A percentile compares a stretch with the other conserved stretches of the same genome.
Evolutionary conservation across 1,140 invertebrate species (phyloP).

Genomic region (Meloidogyne exigua): DNA sequence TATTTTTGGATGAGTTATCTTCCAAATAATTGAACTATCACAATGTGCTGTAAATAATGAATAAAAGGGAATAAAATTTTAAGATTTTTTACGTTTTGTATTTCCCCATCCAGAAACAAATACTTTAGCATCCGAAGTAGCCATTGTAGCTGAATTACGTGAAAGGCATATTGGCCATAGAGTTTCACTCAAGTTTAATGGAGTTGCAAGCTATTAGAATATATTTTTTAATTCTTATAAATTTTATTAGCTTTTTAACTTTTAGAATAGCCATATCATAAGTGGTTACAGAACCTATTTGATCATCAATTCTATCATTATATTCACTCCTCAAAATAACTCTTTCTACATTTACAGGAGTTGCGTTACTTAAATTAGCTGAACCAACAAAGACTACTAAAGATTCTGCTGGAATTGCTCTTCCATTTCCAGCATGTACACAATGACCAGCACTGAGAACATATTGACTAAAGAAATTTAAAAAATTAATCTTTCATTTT

Average conservation of each 20-base stretch:
- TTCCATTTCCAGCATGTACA: slow-evolving; percentile 23
- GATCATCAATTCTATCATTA: slow-evolving; percentile 18
- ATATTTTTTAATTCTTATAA: neutral
- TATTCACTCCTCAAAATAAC: slow-evolving; percentile 24
- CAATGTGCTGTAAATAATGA: slow-evolving; percentile 15
- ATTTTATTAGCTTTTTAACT: too few relatives aligned
- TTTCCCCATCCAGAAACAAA: slow-evolving; percentile 25
- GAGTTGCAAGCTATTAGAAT: slow-evolving; percentile 4
- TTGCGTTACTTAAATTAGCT: slow-evolving; percentile 18
- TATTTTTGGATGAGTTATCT: slow-evolving; percentile 24
- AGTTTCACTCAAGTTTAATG: slow-evolving; percentile 21
- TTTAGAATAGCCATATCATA: slow-evolving; percentile 22
- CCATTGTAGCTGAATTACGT: neutral
- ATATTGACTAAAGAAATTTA: neutral
- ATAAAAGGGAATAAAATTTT: neutral
- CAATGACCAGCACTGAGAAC: slow-evolving; percentile 26
- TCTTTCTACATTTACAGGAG: neutral
- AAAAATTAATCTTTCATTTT: too few relatives aligned
- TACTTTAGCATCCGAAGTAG: slow-evolving; percentile 6
- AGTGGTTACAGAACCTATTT: slow-evolving; percentile 22
- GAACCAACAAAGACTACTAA: slow-evolving; percentile 20
- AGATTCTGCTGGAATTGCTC: slow-evolving; percentile 3
- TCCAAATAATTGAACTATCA: slow-evolving; percentile 21
- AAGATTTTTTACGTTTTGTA: slow-evolving; percentile 12
- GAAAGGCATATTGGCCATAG: slow-evolving; percentile 22